Evolutionary conservation across 1,140 invertebrate species (phyloP), one percentile per base, ranked within the genome.

Genomic region (Trissolcus basalis): DNA sequence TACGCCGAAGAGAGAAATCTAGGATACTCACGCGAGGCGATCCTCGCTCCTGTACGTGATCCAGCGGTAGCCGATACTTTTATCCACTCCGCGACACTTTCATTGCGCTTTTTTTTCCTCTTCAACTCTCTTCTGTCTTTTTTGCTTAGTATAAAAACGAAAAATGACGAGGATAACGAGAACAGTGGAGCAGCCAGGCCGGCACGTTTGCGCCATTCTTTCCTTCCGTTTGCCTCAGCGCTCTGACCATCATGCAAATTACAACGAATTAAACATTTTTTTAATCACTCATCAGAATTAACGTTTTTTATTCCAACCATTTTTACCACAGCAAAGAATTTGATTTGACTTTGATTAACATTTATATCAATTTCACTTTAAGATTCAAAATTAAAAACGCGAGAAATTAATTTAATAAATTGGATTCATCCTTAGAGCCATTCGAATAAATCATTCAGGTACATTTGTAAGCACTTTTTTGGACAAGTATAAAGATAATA

Each of bases 1-100:
- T 64, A 69, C 58, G 41, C 48, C 72, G 53, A 68, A 61, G 70
- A 64, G 68, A 71, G 53, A 71, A 71, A 71, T 71, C 53, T 69
- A 14, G 64, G 41, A 53, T 68, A 59, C 48, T 59, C 55, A 41
- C 56, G 51, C 58, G 56, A 56, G 16, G 45, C 19, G 50, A 48
- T 67, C 53, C 16, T 36, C 15, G 33, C 32, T 73, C 2, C 36
- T 9, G n/a, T 44, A 61, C 71, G 63, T 67, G 64, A 75, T 33
- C 49, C 51, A 50, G 10, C 44, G 19, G 2, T 32, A n/a, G 47
- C 43, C 60, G 35, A 68, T 72, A 68, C 59, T 64, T 68, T 58
- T 50, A 54, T 64, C 68, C 59, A 47, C 56, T 64, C 56, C 41
- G 54, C 35, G 19, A 41, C 48, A 55, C 51, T 65, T 72, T 74